These are phyloP conservation scores for Aix galericulata DNA, from an alignment of 2,113 vertebrate genomes.

Conservation along the genomic window DNA sequence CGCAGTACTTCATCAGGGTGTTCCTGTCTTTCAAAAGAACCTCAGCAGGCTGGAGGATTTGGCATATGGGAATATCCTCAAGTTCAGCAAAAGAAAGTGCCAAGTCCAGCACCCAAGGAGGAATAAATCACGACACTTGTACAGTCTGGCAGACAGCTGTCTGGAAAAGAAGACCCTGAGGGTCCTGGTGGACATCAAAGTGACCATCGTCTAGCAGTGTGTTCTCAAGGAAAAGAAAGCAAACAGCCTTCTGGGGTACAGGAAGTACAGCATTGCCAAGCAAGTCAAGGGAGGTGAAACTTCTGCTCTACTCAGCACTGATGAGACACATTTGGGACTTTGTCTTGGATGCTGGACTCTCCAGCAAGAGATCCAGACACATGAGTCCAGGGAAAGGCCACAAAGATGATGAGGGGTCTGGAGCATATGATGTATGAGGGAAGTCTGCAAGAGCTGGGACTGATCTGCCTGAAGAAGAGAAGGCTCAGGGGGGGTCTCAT, in stretches of 20 bases:
- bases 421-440: neutral
- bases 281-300: neutral
- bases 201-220: neutral
- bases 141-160: rapidly evolving
- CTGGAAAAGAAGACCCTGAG: neutral
- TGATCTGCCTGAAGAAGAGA: neutral
- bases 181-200: neutral
- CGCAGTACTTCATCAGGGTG: neutral
- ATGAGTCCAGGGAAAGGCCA: neutral
- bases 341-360: too few species aligned
- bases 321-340: neutral
- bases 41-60: neutral
- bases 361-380: neutral
- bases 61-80: neutral
- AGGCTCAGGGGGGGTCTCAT: neutral
- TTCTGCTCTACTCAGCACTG: neutral
- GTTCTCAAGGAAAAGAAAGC: rapidly evolving
- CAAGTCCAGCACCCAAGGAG: neutral
- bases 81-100: neutral
- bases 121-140: neutral
- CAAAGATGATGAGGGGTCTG: neutral
- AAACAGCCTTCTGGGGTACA: neutral
- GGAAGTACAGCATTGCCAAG: neutral
- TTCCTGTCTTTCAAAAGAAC: neutral
- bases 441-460: neutral